These are phyloP conservation scores for Goniozus legneri DNA, from an alignment of 1,140 invertebrate species.

Conservation along the genomic window DNA sequence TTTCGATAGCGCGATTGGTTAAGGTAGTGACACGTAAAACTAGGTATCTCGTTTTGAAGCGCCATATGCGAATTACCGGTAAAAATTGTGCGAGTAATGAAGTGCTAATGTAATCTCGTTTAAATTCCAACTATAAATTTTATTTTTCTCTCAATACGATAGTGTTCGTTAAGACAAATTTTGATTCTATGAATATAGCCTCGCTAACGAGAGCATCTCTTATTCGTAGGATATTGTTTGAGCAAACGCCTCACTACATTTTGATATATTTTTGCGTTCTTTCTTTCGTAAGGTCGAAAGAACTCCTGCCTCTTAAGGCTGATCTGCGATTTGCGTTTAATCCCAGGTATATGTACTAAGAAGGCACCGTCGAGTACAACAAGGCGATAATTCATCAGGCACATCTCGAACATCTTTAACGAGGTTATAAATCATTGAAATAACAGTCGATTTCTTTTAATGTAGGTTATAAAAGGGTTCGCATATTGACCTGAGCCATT, in stretches of 20 bases:
- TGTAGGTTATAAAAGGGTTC: not conserved
- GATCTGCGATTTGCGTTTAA: conserved; percentile 54
- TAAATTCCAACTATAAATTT: too few relatives aligned
- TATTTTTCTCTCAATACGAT: too few relatives aligned
- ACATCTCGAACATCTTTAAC: conserved; percentile 76
- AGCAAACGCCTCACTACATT: conserved; percentile 59
- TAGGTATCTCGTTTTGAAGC: too few relatives aligned
- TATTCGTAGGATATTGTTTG: conserved; percentile 58
- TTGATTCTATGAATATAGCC: not conserved
- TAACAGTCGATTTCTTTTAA: not conserved
- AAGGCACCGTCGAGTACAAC: conserved; percentile 76
- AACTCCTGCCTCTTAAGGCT: conserved; percentile 21
- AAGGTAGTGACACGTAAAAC: too few relatives aligned
- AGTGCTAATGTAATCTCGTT: too few relatives aligned
- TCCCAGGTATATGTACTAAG: conserved; percentile 73
- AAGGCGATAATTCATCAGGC: conserved; percentile 70
- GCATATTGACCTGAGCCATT: conserved; percentile 71
- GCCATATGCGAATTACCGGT: too few relatives aligned
- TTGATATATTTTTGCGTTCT: conserved; percentile 64
- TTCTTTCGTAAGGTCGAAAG: conserved; percentile 55
- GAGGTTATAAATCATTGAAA: conserved; percentile 14
- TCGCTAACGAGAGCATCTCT: not conserved
- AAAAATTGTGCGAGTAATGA: too few relatives aligned
- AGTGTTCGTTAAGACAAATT: too few relatives aligned
- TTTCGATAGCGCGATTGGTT: too few relatives aligned